Conservation (phyloP, 2,113 vertebrate species). For the Petrocephalus zakoni region DNA sequence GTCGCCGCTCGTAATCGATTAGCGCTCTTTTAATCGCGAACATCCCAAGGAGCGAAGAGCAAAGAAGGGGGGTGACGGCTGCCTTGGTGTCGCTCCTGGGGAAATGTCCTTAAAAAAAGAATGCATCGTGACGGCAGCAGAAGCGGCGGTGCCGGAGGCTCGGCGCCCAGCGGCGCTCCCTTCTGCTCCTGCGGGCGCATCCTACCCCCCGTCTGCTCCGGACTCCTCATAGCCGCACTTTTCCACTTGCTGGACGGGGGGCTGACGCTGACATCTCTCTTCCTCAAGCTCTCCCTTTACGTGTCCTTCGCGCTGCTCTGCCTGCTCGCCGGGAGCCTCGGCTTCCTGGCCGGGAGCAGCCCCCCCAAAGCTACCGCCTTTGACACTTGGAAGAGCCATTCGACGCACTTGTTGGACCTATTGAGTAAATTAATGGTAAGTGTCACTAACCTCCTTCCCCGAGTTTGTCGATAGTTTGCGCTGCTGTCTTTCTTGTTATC, state of each 20-base stretch:
- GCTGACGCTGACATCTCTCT: conserved; percentile 60
- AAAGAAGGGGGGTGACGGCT: conserved; percentile 29
- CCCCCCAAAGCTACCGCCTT: conserved; percentile 57
- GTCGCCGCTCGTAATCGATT: background rate
- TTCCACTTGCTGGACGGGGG: conserved; percentile 62
- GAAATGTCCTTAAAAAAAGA: conserved; percentile 50
- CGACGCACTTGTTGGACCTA: conserved; percentile 46
- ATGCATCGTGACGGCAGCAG: conserved; percentile 54
- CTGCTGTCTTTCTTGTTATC: background rate
- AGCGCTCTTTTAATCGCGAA: background rate
- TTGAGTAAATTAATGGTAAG: conserved; percentile 65
- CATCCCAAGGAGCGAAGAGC: conserved; percentile 25
- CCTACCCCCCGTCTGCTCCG: conserved; percentile 55
- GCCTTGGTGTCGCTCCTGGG: conserved; percentile 34
- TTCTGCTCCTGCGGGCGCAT: conserved; percentile 45
- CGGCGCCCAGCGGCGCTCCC: conserved; percentile 45
- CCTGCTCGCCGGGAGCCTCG: conserved; percentile 60
- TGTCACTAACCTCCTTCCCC: background rate
- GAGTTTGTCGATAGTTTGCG: background rate
- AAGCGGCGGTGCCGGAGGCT: conserved; percentile 44
- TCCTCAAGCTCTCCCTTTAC: conserved; percentile 66
- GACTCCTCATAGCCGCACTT: conserved; percentile 55
- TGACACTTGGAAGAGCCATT: conserved; percentile 41
- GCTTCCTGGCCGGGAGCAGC: conserved; percentile 58
- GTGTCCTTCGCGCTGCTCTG: conserved; percentile 64